Conservation (phyloP, 2,888 invertebrate species). For the Dryomyza anilis region DNA sequence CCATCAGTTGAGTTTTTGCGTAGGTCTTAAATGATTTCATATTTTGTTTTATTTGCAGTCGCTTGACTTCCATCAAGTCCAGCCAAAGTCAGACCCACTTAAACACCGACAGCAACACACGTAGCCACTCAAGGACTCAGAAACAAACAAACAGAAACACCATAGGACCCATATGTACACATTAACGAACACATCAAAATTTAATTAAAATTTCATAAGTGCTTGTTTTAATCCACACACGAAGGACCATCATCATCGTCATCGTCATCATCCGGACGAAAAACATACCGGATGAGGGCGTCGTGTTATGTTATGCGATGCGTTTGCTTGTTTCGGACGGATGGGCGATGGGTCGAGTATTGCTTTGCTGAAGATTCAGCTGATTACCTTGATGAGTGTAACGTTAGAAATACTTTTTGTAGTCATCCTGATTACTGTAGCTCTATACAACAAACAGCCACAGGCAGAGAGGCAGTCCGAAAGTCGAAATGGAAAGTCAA, state of each 20-base stretch:
- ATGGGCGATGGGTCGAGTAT: not conserved
- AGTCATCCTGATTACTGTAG: not conserved
- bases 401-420: not conserved
- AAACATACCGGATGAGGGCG: too few species aligned
- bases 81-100: not conserved
- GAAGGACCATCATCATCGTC: too few species aligned
- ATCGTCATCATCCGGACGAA: not conserved
- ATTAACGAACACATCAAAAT: slow-evolving; percentile 42
- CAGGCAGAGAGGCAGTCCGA: not conserved
- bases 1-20: too few species aligned
- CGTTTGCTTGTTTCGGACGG: not conserved
- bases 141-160: not conserved
- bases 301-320: not conserved
- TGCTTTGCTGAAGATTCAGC: not conserved
- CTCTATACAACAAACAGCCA: not conserved
- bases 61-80: not conserved
- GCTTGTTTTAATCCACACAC: slow-evolving; percentile 25
- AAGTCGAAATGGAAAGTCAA: too few species aligned
- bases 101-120: slow-evolving; percentile 15
- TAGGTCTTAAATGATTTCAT: not conserved
- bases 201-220: slow-evolving; percentile 43
- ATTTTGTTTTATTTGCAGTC: not conserved
- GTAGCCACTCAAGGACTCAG: slow-evolving; percentile 16
- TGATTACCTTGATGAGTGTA: not conserved
- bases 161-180: slow-evolving; percentile 14